phyloP scores from a whole-genome alignment of 2,888 invertebrate species.

The Drosophila anomelani region DNA sequence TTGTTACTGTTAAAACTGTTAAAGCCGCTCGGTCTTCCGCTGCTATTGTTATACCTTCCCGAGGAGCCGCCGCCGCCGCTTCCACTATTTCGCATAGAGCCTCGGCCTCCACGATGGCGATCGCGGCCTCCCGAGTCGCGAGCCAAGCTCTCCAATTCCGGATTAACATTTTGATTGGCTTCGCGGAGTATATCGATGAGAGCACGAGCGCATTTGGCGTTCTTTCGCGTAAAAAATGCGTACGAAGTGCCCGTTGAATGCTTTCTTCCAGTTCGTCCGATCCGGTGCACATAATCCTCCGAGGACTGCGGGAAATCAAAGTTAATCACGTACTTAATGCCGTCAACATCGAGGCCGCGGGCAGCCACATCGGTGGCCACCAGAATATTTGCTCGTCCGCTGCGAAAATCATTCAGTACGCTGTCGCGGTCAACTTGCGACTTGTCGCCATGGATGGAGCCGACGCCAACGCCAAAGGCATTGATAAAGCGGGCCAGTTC shows the following conservation, averaged over 20 bases:
- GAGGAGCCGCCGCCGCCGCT: conserved; percentile 46
- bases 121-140: conserved; percentile 85
- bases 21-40: conserved; percentile 45
- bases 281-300: conserved; percentile 97
- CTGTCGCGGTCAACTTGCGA: conserved; percentile 96
- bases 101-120: conserved; percentile 53
- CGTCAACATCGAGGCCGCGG: conserved; percentile 96
- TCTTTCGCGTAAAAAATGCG: conserved; percentile 96
- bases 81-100: conserved; percentile 78
- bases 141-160: conserved; percentile 92
- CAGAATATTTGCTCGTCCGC: conserved; percentile 93
- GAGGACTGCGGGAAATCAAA: conserved; percentile 97
- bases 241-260: conserved; percentile 95
- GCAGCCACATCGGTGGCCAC: conserved; percentile 99
- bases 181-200: conserved; percentile 94
- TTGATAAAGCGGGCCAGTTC: conserved; percentile 92
- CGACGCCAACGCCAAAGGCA: conserved; percentile 92
- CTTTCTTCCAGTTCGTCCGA: conserved; percentile 95
- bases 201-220: conserved; percentile 94
- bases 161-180: conserved; percentile 95
- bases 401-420: conserved; percentile 94
- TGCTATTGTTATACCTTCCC: conserved; percentile 36
- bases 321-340: conserved; percentile 97
- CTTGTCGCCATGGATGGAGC: conserved; percentile 97
- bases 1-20: conserved; percentile 19